phyloP scores from a whole-genome alignment of 1,140 invertebrate genomes.

The Drosophila pseudoananassae region DNA sequence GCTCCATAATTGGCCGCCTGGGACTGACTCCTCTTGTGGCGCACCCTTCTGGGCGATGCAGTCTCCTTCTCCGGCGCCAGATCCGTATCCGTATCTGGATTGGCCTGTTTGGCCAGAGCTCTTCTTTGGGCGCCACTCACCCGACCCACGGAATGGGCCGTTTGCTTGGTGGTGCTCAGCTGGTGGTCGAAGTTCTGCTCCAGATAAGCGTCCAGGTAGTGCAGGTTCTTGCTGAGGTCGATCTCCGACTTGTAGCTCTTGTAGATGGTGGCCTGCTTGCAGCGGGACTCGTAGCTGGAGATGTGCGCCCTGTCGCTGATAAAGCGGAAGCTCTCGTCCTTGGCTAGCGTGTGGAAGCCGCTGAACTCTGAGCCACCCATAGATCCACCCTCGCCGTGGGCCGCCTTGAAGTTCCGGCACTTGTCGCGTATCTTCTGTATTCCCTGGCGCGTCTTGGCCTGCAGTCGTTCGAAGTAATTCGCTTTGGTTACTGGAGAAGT shows the following conservation, averaged over 20 bases:
- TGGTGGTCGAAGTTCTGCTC: conserved; percentile 80
- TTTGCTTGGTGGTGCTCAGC: conserved; percentile 56
- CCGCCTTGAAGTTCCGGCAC: conserved; percentile 76
- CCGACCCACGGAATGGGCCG: conserved; percentile 72
- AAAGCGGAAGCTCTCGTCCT: conserved; percentile 81
- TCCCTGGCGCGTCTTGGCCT: conserved; percentile 76
- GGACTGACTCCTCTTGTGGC: conserved; percentile 72
- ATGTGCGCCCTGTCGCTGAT: conserved; percentile 75
- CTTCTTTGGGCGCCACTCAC: conserved; percentile 49
- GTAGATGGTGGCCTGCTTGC: conserved; percentile 77
- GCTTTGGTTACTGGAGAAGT: conserved; percentile 49
- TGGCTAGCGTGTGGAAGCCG: conserved; percentile 71
- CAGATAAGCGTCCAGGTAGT: conserved; percentile 80
- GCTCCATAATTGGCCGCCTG: conserved; percentile 47
- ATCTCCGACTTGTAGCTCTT: conserved; percentile 84
- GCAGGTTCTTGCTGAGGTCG: conserved; percentile 80
- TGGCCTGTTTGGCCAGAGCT: conserved; percentile 47
- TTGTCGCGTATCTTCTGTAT: conserved; percentile 79
- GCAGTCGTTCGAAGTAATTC: conserved; percentile 76
- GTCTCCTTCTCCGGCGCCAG: conserved; percentile 4
- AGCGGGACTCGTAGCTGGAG: conserved; percentile 72
- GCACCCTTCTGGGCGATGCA: conserved; percentile 18
- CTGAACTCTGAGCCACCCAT: conserved; percentile 53
- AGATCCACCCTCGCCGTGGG: conserved; percentile 23
- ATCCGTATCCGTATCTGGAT: conserved; percentile 4